phyloP scores from a whole-genome alignment of 2,113 vertebrate species.

The Xerus inauris region DNA sequence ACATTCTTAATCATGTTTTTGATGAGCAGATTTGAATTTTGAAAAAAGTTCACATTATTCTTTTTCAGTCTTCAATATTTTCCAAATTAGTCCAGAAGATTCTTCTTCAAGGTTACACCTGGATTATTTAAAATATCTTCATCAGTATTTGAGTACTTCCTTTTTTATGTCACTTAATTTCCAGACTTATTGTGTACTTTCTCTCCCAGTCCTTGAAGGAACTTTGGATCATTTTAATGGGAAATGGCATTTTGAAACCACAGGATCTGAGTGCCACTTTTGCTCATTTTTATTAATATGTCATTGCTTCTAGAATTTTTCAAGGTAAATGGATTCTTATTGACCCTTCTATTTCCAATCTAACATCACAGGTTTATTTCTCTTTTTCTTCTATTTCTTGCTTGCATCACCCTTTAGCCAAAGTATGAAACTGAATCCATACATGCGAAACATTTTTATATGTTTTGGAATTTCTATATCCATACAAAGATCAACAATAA shows the following conservation, averaged over 20 bases:
- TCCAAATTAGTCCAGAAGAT: neutral
- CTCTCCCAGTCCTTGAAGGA: neutral
- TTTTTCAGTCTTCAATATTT: neutral
- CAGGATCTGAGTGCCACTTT: neutral
- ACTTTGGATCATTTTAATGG: neutral
- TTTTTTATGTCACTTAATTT: neutral
- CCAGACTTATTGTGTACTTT: neutral
- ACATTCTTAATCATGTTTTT: neutral
- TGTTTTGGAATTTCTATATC: neutral
- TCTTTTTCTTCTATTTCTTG: neutral
- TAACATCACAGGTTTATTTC: neutral
- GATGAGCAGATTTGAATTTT: neutral
- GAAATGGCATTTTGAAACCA: neutral
- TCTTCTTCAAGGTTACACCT: neutral
- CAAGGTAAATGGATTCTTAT: neutral
- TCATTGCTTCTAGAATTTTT: neutral
- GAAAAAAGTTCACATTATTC: neutral
- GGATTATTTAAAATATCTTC: neutral
- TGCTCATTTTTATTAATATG: neutral
- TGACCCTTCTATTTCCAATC: neutral
- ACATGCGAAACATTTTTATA: neutral
- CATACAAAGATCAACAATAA: neutral
- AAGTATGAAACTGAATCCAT: neutral
- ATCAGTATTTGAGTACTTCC: neutral
- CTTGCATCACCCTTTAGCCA: neutral